Conservation (phyloP, 2,113 vertebrate species). For the Myiopsitta monachus region DNA sequence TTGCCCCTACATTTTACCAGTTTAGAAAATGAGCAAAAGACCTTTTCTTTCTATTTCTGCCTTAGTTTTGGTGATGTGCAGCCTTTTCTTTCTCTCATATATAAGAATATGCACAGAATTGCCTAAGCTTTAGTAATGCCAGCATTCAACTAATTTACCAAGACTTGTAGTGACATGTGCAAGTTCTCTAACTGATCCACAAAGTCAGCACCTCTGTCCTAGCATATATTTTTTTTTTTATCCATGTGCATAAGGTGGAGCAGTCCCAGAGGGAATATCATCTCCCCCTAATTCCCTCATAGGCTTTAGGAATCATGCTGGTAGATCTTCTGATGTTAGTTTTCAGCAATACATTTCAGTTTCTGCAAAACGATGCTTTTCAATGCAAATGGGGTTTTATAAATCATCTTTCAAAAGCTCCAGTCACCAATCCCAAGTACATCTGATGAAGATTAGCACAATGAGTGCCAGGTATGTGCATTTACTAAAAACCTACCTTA, state of each 20-base stretch:
- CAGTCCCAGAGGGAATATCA: background rate
- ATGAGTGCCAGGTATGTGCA: background rate
- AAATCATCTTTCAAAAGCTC: background rate
- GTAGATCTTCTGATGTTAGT: background rate
- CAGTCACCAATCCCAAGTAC: background rate
- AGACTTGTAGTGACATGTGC: fast-evolving
- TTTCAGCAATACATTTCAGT: background rate
- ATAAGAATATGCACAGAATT: background rate
- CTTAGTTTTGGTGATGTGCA: background rate
- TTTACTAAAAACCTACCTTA: constrained; percentile 1
- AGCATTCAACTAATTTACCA: background rate
- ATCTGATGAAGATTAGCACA: background rate
- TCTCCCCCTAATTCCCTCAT: background rate
- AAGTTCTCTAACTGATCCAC: background rate
- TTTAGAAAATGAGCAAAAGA: background rate
- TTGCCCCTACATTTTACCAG: background rate
- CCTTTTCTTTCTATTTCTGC: background rate
- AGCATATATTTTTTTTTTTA: background rate
- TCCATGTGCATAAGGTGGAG: background rate
- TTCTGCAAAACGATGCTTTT: background rate
- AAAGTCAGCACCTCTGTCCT: background rate
- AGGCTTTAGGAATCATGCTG: background rate
- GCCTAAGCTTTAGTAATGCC: background rate
- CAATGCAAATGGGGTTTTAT: background rate
- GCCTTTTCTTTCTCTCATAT: background rate